A percentile compares a stretch with the other conserved stretches of the same genome.
These are phyloP conservation scores for Pogonomyrmex californicus DNA, from an alignment of 1,140 invertebrate species.

Conservation along the genomic window DNA sequence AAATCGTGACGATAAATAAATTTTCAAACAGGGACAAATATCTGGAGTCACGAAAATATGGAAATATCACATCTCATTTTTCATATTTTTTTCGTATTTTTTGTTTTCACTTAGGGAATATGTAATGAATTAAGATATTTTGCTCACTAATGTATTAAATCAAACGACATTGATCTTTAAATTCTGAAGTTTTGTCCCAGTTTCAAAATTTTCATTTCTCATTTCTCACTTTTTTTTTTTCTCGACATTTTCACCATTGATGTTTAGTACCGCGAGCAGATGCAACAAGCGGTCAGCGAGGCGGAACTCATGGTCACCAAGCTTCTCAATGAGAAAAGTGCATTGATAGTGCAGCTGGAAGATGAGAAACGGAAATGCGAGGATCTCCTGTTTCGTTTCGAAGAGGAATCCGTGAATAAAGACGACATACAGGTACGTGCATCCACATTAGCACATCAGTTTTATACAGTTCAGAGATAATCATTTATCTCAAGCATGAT, in stretches of 20 bases:
- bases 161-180: background rate
- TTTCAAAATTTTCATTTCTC: background rate
- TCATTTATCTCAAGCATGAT: background rate
- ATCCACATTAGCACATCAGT: background rate
- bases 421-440: slow-evolving; percentile 92
- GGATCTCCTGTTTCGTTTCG: slow-evolving; percentile 96
- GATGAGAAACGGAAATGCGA: slow-evolving; percentile 96
- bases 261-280: slow-evolving; percentile 87
- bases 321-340: slow-evolving; percentile 90
- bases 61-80: background rate
- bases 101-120: background rate
- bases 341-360: slow-evolving; percentile 91
- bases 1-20: background rate
- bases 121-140: background rate
- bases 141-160: background rate
- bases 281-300: slow-evolving; percentile 86
- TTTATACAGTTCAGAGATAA: background rate
- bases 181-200: slow-evolving; percentile 8
- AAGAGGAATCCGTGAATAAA: slow-evolving; percentile 94
- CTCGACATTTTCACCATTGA: slow-evolving; percentile 40
- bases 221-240: slow-evolving; percentile 23
- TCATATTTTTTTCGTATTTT: background rate
- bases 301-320: slow-evolving; percentile 83
- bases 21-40: background rate
- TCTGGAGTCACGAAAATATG: background rate